Conservation (phyloP, 2,113 vertebrate genomes). For the Morphnarchus princeps region DNA sequence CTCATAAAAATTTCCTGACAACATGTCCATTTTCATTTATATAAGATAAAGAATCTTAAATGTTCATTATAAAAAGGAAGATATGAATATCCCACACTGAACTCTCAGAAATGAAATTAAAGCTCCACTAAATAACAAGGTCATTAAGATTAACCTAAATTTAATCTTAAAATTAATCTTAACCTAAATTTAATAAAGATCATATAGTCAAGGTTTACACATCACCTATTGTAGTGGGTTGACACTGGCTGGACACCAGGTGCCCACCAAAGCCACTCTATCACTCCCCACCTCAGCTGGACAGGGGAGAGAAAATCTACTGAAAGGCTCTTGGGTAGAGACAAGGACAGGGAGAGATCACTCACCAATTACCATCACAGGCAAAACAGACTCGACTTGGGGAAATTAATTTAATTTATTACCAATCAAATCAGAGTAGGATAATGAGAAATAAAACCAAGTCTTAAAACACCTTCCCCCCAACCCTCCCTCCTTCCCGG, state of each 20-base stretch:
- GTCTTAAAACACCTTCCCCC: not conserved
- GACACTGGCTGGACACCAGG: not conserved
- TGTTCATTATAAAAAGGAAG: not conserved
- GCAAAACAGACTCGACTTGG: not conserved
- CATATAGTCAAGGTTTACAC: not conserved
- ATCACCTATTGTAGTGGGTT: not conserved
- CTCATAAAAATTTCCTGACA: not conserved
- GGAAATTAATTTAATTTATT: not conserved
- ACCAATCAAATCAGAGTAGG: not conserved
- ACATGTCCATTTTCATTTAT: not conserved
- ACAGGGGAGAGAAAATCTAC: not conserved
- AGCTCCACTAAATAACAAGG: not conserved
- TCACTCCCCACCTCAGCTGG: not conserved
- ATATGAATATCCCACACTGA: not conserved
- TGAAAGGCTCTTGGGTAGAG: not conserved
- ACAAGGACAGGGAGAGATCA: not conserved
- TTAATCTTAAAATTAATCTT: slow-evolving; percentile 11
- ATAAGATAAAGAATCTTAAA: slow-evolving; percentile 7
- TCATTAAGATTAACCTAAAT: not conserved
- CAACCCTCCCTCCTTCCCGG: not conserved
- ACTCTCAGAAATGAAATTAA: not conserved
- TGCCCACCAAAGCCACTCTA: not conserved
- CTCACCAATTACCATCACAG: not conserved
- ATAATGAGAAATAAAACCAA: not conserved
- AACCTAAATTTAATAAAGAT: not conserved